Percentiles rank a stretch among this genome's conserved stretches.
phyloP scores from a whole-genome alignment of 2,113 vertebrate genomes.

The Toxostoma redivivum region DNA sequence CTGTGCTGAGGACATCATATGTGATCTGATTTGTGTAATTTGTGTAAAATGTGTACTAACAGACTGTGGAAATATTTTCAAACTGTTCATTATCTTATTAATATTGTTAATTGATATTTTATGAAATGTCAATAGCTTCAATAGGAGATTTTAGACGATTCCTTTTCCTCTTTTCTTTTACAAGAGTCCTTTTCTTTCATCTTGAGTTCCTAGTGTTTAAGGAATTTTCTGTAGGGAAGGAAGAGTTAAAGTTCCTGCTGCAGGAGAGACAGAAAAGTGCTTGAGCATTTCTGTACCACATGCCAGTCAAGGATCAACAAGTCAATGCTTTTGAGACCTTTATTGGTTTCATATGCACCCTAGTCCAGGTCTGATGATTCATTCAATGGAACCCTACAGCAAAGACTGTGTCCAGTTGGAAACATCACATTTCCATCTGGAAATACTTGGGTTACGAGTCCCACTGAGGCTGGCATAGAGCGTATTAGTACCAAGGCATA shows the following conservation, averaged over 20 bases:
- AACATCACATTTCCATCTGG: neutral
- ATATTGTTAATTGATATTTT: neutral
- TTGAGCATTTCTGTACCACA: neutral
- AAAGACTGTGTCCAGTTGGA: fast-evolving
- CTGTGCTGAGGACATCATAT: neutral
- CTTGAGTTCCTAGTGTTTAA: neutral
- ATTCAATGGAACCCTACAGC: neutral
- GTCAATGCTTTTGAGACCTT: neutral
- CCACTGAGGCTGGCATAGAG: neutral
- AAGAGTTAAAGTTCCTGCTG: neutral
- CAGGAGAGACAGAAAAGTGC: neutral
- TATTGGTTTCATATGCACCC: fast-evolving
- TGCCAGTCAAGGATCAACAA: neutral
- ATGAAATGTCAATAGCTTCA: neutral
- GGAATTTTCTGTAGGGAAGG: neutral
- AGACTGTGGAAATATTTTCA: neutral
- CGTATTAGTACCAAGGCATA: neutral
- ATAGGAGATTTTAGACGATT: neutral
- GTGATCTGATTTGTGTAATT: neutral
- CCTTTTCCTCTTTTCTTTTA: neutral
- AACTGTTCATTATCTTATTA: neutral
- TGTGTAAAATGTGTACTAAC: neutral
- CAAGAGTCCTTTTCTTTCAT: neutral
- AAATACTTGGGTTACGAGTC: neutral
- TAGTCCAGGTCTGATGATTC: neutral